These are phyloP conservation scores for Diglossa cyanea DNA, from an alignment of 2,797 vertebrate genomes.

Conservation along the genomic window DNA sequence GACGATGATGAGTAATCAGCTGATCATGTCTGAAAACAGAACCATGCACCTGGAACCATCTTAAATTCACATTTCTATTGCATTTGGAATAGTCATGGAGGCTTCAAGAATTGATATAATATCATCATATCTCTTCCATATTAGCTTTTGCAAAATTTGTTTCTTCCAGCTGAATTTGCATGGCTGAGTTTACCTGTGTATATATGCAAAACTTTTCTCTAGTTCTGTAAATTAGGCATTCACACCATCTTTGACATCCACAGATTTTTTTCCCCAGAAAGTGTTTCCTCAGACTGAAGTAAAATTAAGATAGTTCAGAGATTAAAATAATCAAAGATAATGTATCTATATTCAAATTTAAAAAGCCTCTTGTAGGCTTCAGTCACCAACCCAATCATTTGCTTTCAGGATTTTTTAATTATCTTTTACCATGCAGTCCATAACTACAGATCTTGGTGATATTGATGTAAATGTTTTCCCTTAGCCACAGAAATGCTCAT, in stretches of 20 bases:
- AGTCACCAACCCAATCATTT: background rate
- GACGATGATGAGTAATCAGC: slow-evolving; percentile 56
- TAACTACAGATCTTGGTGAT: background rate
- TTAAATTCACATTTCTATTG: background rate
- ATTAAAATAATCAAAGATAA: background rate
- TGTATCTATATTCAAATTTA: background rate
- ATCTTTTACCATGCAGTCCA: background rate
- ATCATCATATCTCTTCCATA: background rate
- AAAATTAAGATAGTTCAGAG: background rate
- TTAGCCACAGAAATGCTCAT: background rate
- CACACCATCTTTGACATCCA: background rate
- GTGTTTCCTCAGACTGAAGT: background rate
- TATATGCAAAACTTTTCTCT: background rate
- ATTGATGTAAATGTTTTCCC: background rate
- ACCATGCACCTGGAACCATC: slow-evolving; percentile 31
- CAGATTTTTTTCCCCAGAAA: background rate
- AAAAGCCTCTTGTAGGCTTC: background rate
- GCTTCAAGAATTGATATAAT: background rate
- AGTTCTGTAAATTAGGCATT: background rate
- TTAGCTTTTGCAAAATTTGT: background rate
- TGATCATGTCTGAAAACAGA: slow-evolving; percentile 55
- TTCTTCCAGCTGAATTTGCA: background rate
- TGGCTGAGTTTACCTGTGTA: background rate
- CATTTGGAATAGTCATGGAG: background rate
- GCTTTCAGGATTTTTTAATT: background rate